Evolutionary conservation across 2,888 invertebrate genomes (phyloP).

Genomic region (Patella caerulea): DNA sequence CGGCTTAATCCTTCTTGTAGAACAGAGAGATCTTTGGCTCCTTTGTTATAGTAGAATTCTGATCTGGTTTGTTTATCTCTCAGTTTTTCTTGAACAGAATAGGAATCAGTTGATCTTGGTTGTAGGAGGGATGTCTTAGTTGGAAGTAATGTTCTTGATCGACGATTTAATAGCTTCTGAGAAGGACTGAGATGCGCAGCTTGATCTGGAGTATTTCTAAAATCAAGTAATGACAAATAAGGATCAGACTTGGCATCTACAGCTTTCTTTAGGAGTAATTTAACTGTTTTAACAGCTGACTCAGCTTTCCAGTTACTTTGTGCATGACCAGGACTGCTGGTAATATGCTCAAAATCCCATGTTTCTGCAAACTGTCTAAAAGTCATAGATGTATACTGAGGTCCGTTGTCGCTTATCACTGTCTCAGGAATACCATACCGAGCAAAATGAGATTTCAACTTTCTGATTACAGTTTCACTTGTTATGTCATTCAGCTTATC

Average conservation of each 20-base stretch:
- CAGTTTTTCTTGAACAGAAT: no score
- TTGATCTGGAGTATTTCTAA: constrained; percentile 14
- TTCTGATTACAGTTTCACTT: no score
- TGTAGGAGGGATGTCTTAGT: no score
- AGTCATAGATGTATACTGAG: constrained; percentile 17
- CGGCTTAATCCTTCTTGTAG: no score
- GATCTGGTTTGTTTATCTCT: no score
- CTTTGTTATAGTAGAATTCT: no score
- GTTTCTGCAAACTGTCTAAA: constrained; percentile 16
- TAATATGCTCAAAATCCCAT: constrained; percentile 16
- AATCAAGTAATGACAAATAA: constrained; percentile 9
- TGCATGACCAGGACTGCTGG: constrained; percentile 17
- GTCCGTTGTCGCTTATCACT: constrained; percentile 26
- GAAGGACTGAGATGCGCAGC: neutral
- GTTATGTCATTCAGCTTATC: constrained; percentile 15
- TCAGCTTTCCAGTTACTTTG: constrained; percentile 22
- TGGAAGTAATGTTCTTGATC: no score
- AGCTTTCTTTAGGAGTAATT: constrained; percentile 14
- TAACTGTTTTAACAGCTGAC: constrained; percentile 20
- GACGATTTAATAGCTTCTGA: no score
- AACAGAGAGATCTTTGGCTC: no score
- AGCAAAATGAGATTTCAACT: constrained; percentile 26
- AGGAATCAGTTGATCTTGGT: no score
- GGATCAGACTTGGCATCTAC: constrained; percentile 8
- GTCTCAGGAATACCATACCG: constrained; percentile 22